Conservation (phyloP, 1,140 invertebrate species). For the Aethina tumida region DNA sequence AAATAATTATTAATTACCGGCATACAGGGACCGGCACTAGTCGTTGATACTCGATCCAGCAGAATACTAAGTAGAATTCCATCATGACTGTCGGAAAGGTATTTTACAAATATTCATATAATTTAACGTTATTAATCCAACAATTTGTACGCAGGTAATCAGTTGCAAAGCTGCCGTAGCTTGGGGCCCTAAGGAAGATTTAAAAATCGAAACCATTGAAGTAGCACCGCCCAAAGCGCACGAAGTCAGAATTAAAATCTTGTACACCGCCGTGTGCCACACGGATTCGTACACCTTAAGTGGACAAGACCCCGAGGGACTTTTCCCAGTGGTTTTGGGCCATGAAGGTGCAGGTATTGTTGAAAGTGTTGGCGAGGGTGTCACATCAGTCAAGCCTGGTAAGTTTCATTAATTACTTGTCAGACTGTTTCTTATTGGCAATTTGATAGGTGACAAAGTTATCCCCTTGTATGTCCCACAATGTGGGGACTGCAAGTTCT, state of each 20-base stretch:
- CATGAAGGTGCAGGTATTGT: conserved; percentile 94
- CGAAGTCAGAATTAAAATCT: conserved; percentile 74
- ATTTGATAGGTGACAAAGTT: conserved; percentile 78
- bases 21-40: too few species aligned
- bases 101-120: too few species aligned
- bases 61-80: too few species aligned
- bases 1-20: too few species aligned
- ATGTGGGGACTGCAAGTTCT: conserved; percentile 95
- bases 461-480: conserved; percentile 94
- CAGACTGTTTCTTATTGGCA: neutral
- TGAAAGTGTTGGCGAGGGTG: conserved; percentile 91
- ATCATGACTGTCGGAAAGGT: too few species aligned
- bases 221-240: conserved; percentile 89
- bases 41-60: too few species aligned
- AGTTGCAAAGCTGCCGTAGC: conserved; percentile 86
- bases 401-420: conserved; percentile 11
- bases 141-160: too few species aligned
- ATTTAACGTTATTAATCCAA: too few species aligned
- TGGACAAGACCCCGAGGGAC: conserved; percentile 88
- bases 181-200: conserved; percentile 78
- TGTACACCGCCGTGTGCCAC: conserved; percentile 89
- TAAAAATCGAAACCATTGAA: conserved; percentile 83
- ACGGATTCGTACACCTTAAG: conserved; percentile 92
- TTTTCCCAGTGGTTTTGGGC: conserved; percentile 87
- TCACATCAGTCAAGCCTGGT: conserved; percentile 76